Percentiles rank a stretch among this genome's conserved stretches.
phyloP scores from a whole-genome alignment of 2,797 vertebrate genomes.

The Melanotaenia pygmaea region DNA sequence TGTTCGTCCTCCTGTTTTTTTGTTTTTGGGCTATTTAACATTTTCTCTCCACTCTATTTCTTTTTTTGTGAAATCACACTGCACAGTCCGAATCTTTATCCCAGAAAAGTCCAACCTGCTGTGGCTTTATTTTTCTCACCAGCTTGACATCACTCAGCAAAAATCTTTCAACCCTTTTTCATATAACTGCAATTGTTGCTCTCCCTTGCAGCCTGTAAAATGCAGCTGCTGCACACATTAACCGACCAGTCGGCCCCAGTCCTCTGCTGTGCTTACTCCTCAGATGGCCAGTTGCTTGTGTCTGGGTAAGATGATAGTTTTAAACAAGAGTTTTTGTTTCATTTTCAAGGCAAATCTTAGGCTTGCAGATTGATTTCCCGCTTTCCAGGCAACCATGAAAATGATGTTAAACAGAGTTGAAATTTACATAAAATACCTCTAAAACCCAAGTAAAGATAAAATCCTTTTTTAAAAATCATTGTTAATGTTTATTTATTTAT shows the following conservation, averaged over 20 bases:
- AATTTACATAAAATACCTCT: background rate
- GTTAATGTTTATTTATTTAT: background rate
- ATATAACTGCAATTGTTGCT: background rate
- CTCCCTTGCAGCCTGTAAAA: constrained; percentile 80
- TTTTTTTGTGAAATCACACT: background rate
- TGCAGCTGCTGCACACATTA: constrained; percentile 86
- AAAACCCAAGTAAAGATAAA: background rate
- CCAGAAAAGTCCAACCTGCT: background rate
- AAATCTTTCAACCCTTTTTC: background rate
- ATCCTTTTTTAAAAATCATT: too few species aligned
- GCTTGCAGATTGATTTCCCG: background rate
- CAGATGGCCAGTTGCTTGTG: constrained; percentile 88
- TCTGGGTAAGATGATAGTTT: constrained; percentile 86
- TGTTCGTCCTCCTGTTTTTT: too few species aligned
- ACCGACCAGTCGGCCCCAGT: constrained; percentile 89
- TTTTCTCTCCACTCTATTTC: background rate
- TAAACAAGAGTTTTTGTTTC: background rate
- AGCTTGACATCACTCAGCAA: background rate
- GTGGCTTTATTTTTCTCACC: background rate
- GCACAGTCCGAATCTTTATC: background rate
- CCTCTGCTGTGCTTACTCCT: constrained; percentile 90
- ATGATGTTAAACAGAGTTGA: background rate
- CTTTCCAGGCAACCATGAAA: background rate
- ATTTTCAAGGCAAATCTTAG: background rate
- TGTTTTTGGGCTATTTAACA: too few species aligned